Evolutionary conservation across 2,888 invertebrate genomes (phyloP).

Genomic region (Actias luna): DNA sequence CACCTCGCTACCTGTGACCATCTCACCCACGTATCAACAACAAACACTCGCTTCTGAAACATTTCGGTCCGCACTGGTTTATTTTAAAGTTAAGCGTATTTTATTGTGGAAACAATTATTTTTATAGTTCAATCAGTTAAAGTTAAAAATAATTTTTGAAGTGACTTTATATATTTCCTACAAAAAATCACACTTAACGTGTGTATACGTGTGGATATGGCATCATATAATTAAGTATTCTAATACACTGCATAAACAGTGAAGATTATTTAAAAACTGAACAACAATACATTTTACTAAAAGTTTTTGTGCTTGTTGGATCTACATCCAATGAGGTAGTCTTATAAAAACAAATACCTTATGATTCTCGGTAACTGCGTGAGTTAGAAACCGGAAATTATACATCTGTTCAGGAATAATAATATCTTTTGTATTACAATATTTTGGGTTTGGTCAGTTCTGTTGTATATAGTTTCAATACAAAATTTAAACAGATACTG

Average conservation of each 20-base stretch:
- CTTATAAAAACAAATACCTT: not conserved
- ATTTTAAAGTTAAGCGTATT: no score
- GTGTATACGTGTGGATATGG: no score
- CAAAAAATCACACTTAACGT: no score
- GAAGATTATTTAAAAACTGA: not conserved
- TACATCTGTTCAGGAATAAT: not conserved
- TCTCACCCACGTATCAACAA: no score
- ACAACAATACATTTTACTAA: not conserved
- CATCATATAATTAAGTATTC: no score
- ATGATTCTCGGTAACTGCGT: not conserved
- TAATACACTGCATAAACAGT: not conserved
- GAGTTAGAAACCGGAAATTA: not conserved
- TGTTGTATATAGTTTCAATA: not conserved
- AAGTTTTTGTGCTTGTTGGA: not conserved
- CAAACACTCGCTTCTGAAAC: no score
- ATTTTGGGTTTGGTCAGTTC: not conserved
- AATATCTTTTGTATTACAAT: not conserved
- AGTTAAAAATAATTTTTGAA: no score
- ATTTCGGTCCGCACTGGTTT: no score
- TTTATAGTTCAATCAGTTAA: no score
- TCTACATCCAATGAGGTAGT: not conserved
- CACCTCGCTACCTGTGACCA: no score
- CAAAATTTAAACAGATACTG: not conserved
- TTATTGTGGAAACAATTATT: no score
- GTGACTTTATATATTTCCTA: no score